Base-by-base conservation (phyloP, 2,797 vertebrate species). In the Ibycter americanus region DNA sequence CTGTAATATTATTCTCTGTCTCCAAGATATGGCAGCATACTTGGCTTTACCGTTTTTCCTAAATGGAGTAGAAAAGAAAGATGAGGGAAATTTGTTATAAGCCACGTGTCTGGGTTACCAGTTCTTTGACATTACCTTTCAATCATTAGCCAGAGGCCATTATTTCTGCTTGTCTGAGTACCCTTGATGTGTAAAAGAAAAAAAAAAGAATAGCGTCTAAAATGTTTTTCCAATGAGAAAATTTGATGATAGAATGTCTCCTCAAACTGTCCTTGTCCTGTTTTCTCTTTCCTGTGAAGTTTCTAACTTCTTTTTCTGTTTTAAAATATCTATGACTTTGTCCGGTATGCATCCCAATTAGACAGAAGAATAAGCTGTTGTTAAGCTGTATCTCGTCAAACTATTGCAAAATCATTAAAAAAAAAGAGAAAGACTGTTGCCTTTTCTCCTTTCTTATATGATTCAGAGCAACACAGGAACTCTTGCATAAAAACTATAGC, bases 101-200 rank as follows among this genome's bases (percentile, higher is more conserved):
- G 27, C 34, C 80, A 67, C 40, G 31, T 44, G 47, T 68, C 70
- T 92, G 82, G 87, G 96, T 88, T 94, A 78, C 82, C n/a, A 29
- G 70, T 32, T 91, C 85, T 81, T 55, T 91, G 91, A 96, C 85
- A 83, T 76, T 93, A 68, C 72, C 72, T 79, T 80, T 95, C 93
- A 86, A 90, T 97, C 93, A 96, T 90, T 90, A 97, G 68, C 82
- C 89, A 91, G 56, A 86, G 58, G 76, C 91, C 89, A 91, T 96
- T 95, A 88, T 93, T 95, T 94, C 94, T 94, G 91, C 90, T 95
- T 96, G 88, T 95, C 96, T 96, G 90, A 86, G 73, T 90, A 88
- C 85, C 91, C 80, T 95, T 94, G 94, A 95, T 12, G 4, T 79
- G 38, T 65, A 40, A 9, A n/a, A 83, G 22, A 31, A 29, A 72